Base-by-base conservation (phyloP, 2,888 invertebrate species). In the Lathronympha strigana region DNA sequence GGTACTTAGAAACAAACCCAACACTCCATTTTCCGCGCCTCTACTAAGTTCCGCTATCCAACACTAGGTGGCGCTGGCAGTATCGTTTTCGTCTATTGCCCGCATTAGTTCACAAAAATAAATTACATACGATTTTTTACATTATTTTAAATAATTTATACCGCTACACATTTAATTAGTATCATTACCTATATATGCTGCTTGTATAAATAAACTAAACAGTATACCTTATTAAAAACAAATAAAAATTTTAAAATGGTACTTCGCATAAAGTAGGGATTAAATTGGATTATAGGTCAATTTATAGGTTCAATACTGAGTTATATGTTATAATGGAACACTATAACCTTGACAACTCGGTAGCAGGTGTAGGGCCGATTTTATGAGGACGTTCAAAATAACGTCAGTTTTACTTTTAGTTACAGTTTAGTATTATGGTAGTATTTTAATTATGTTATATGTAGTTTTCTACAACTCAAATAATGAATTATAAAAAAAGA, bases 51-150 rank as follows among this genome's bases (percentile, higher is more conserved):
- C 69, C 62, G 86, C 88, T 88, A 88, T 76, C 73, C 74, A 76
- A 74, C 79, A 78, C 77, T 74, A 88, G 88, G 82, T 86, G 84
- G 73, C 83, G 82, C 67, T 77, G 74, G 54, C 21, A 13, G 81
- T 81, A 73, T 57, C 77, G 63, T 73, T 77, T 77, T 60, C 40
- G 25, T 23, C 23, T 19, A 47, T n/a, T 36, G 2, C 13, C 1
- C 23, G 5, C 23, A 1, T 3, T 1, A 8, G n/a, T 23, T n/a
- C n/a, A n/a, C n/a, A n/a, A n/a, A n/a, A n/a, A n/a, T n/a, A n/a
- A n/a, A n/a, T n/a, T n/a, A n/a, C n/a, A n/a, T n/a, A n/a, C n/a
- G n/a, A n/a, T n/a, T n/a, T n/a, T n/a, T n/a, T n/a, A n/a, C n/a
- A n/a, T n/a, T n/a, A n/a, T n/a, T n/a, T n/a, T n/a, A n/a, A n/a